Evolutionary conservation across 1,140 invertebrate species (phyloP).

Genomic region (Trichoplusia ni): DNA sequence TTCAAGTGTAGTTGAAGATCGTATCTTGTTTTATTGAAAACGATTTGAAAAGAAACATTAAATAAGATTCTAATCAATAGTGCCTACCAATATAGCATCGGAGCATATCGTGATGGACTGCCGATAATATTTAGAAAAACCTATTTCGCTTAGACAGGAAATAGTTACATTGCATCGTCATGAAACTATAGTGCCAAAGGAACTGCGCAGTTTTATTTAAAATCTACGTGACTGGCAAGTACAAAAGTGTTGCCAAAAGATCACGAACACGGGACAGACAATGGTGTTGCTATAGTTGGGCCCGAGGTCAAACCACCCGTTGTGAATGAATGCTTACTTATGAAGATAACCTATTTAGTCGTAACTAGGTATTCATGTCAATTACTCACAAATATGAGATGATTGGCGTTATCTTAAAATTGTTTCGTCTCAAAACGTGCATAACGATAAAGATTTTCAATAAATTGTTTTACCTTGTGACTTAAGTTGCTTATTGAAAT

Average conservation of each 20-base stretch:
- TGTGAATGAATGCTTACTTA: conserved; percentile 25
- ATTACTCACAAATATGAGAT: conserved; percentile 16
- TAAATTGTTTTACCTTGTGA: no score
- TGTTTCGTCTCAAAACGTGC: no score
- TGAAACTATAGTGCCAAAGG: conserved; percentile 47
- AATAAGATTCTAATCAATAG: not conserved
- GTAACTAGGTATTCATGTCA: conserved; percentile 22
- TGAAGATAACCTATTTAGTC: conserved; percentile 28
- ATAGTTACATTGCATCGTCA: conserved; percentile 28
- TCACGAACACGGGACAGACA: conserved; percentile 11
- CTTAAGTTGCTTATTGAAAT: no score
- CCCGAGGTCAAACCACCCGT: conserved; percentile 33
- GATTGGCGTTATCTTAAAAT: conserved; percentile 19
- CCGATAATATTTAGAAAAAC: not conserved
- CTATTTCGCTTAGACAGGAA: conserved; percentile 50
- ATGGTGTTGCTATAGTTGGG: not conserved
- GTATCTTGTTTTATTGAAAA: not conserved
- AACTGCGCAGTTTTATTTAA: conserved; percentile 33
- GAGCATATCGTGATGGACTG: not conserved
- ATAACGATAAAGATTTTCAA: no score
- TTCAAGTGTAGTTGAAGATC: not conserved
- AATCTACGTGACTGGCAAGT: conserved; percentile 57
- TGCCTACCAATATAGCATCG: not conserved
- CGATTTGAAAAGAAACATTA: not conserved
- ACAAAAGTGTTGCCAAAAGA: conserved; percentile 43